Evolutionary conservation across 1,140 invertebrate species (phyloP), one percentile per base, ranked within the genome.

Genomic region (Drosophila lowei): DNA sequence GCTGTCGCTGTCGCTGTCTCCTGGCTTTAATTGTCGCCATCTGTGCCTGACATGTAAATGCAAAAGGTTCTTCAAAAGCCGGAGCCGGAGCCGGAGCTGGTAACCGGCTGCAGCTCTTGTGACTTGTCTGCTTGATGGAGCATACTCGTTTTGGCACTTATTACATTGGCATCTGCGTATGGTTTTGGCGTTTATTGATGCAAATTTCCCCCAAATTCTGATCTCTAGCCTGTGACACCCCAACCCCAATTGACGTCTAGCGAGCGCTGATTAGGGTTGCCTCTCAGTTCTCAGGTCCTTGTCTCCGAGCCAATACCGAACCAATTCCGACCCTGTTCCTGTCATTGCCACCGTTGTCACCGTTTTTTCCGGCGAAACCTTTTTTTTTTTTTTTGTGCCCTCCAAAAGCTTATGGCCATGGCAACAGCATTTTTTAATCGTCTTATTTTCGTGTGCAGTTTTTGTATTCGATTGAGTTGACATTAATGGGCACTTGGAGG

Each of bases 131-230:
- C 61, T 56, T 85, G 81, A 85, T 85, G 81, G 73, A 85, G 81
- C 83, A 86, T 75, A 77, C 83, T 88, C 79, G 64, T 52, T 52
- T 75, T 88, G 79, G 78, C 83, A 88, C 84, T 83, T 88, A 89
- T 88, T 83, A 88, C 75, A 79, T 79, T 83, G 84, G 79, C 76
- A 78, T 84, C 80, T 79, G 75, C 84, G 84, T 72, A 89, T 81
- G 83, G 83, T 88, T 86, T 88, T 86, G 81, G 79, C 81, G 85
- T 86, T 86, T 86, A 86, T 86, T 86, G 81, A 86, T 86, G 81
- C 83, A 86, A 81, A 86, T 86, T 81, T 72, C 61, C 64, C 44
- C 54, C 75, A 57, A 34, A 56, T 47, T 75, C 72, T 65, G 72
- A 75, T 73, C 47, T 55, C 49, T 21, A 60, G 28, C 41, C 49